A percentile compares a stretch with the other conserved stretches of the same genome.
Evolutionary conservation across 1,140 invertebrate genomes (phyloP).

Genomic region (Drosophila ficusphila): DNA sequence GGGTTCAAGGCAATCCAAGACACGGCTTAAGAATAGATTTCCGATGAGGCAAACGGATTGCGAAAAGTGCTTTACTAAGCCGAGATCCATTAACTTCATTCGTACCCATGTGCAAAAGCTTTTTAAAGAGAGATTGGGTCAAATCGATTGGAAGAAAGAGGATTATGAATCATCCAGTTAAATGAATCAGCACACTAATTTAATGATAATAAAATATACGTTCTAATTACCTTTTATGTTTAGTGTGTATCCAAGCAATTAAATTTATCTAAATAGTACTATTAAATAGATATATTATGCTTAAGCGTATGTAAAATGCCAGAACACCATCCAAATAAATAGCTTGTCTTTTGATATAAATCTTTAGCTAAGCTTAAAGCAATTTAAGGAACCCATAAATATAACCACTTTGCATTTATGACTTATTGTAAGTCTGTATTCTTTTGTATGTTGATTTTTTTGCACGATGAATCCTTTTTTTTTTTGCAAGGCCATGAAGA

Average conservation of each 20-base stretch:
- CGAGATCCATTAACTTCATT: not conserved
- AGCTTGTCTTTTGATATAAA: not conserved
- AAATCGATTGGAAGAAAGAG: not conserved
- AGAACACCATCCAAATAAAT: not conserved
- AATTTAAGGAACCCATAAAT: not conserved
- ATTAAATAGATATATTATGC: not conserved
- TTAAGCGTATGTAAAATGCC: not conserved
- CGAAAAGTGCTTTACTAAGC: conserved; percentile 28
- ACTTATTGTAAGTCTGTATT: conserved; percentile 14
- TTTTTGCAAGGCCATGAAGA: not conserved
- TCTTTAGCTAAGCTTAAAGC: not conserved
- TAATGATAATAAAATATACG: no score
- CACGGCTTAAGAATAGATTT: conserved; percentile 4
- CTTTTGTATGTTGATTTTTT: conserved; percentile 11
- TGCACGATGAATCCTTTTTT: conserved; percentile 31
- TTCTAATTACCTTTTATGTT: no score
- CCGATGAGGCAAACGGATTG: conserved; percentile 9
- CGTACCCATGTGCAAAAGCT: not conserved
- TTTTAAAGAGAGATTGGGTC: conserved; percentile 1
- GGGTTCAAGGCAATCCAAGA: conserved; percentile 24
- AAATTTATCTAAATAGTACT: not conserved
- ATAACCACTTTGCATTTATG: conserved; percentile 21
- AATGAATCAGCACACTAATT: no score
- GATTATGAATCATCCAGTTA: no score
- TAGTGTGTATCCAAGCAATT: no score